Base-by-base conservation (phyloP, 2,797 vertebrate genomes). In the Paguma larvata region DNA sequence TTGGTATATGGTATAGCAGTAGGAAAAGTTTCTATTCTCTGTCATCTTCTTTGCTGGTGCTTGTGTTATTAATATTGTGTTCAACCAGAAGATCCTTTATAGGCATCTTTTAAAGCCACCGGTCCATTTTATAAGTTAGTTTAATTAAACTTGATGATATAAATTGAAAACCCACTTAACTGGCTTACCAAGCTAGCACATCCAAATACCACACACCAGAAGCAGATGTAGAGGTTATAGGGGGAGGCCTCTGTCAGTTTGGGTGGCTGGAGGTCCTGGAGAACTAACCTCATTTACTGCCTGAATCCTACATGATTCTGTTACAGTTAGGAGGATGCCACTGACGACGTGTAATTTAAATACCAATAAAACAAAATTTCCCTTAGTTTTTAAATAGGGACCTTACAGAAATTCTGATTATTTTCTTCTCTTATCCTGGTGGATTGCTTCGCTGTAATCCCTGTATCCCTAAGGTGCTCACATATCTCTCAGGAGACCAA, bases 141-240 rank as follows among this genome's bases (percentile, higher is more conserved):
- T 89, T 90, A 87, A 56, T 94, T 96, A 75, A 70, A 48, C 30
- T 82, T n/a, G 56, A 41, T 51, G 44, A 27, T 84, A 23, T 51
- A 53, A 88, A 59, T 59, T 83, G 4, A 92, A 84, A 94, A 46
- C 89, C 21, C 44, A 0, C 63, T 67, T 94, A 94, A 84, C 9
- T 90, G 59, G 19, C 6, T 44, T 89, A 32, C 77, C 73, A 62
- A 34, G 82, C 51, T 65, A 72, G 53, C 62, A 82, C 85, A 92
- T 78, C 72, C 48, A 83, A 38, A 67, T 89, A 15, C 14, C 10
- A 4, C 63, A 32, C 3, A 19, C 53, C 16, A 44, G 34, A 77
- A n/a, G 46, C 51, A 62, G 27, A 34, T 38, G 1, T 9, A 30
- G 30, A 1, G 0, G 11, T 65, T n/a, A 4, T 27, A 7, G 34